phyloP scores from a whole-genome alignment of 2,888 invertebrate species.

The Neria commutata region DNA sequence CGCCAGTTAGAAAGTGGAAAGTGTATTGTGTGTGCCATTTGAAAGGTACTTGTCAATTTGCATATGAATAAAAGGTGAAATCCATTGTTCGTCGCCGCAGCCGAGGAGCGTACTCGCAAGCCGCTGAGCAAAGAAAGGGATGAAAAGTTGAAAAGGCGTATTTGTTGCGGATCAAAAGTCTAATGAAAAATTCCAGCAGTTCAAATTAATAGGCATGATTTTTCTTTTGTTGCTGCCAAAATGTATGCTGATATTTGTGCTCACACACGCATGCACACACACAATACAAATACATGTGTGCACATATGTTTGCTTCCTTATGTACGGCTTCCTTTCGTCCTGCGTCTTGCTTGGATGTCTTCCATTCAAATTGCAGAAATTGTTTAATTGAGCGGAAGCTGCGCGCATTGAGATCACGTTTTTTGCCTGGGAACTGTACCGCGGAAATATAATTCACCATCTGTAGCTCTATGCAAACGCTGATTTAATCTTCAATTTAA shows the following conservation, averaged over 20 bases:
- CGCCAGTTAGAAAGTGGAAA: background rate
- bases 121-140: conserved; percentile 18
- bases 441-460: too few relatives aligned
- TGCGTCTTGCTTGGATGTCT: background rate
- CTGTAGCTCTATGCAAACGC: too few relatives aligned
- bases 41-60: conserved; percentile 36
- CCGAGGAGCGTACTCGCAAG: conserved; percentile 45
- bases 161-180: conserved; percentile 15
- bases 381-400: conserved; percentile 50
- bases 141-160: conserved; percentile 7
- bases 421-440: too few relatives aligned
- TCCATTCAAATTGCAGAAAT: conserved; percentile 37
- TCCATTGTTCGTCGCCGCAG: conserved; percentile 26
- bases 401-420: too few relatives aligned
- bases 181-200: conserved; percentile 57
- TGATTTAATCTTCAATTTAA: too few relatives aligned
- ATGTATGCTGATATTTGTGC: conserved; percentile 5
- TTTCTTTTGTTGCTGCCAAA: conserved; percentile 40
- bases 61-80: conserved; percentile 48
- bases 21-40: conserved; percentile 5
- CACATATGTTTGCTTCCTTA: too few relatives aligned
- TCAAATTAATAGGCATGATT: conserved; percentile 52
- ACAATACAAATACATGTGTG: too few relatives aligned
- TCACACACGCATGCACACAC: background rate
- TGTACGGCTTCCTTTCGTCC: too few relatives aligned